These are phyloP conservation scores for Pollicipes pollicipes DNA, from an alignment of 1,140 invertebrate genomes.

Conservation along the genomic window DNA sequence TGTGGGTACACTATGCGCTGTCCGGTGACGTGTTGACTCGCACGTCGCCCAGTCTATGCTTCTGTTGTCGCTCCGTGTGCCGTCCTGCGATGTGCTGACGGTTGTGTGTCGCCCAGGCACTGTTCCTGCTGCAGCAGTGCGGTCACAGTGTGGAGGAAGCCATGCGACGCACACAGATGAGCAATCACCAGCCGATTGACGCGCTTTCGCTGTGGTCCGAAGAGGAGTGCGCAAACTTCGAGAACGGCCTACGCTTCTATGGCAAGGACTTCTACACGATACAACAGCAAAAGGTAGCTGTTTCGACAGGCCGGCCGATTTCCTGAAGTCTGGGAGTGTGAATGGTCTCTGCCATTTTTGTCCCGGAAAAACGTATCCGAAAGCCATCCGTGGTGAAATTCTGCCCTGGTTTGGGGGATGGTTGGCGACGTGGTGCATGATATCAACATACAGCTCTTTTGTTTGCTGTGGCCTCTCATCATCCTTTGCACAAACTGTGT, in stretches of 20 bases:
- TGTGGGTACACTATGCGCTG: too few relatives aligned
- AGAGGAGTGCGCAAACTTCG: conserved; percentile 92
- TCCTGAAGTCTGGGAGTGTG: conserved; percentile 12
- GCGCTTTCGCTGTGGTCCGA: conserved; percentile 84
- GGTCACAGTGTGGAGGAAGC: conserved; percentile 89
- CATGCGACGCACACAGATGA: conserved; percentile 51
- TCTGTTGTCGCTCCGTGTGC: too few relatives aligned
- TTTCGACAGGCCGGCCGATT: conserved; percentile 12
- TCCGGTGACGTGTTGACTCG: too few relatives aligned
- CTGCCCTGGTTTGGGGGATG: neutral
- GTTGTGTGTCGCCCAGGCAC: conserved; percentile 38
- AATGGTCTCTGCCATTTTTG: conserved; percentile 8
- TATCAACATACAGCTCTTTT: too few relatives aligned
- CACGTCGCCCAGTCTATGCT: too few relatives aligned
- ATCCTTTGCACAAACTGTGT: too few relatives aligned
- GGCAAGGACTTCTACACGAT: conserved; percentile 94
- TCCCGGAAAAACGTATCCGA: too few relatives aligned
- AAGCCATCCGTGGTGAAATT: conserved; percentile 6
- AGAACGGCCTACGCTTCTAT: conserved; percentile 74
- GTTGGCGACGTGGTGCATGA: neutral
- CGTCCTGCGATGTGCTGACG: too few relatives aligned
- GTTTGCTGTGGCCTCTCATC: too few relatives aligned
- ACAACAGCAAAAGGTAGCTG: conserved; percentile 82
- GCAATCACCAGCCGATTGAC: conserved; percentile 47
- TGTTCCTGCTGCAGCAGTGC: conserved; percentile 80